Base-by-base conservation (phyloP, 2,888 invertebrate species). In the Coecobrya sp. region DNA sequence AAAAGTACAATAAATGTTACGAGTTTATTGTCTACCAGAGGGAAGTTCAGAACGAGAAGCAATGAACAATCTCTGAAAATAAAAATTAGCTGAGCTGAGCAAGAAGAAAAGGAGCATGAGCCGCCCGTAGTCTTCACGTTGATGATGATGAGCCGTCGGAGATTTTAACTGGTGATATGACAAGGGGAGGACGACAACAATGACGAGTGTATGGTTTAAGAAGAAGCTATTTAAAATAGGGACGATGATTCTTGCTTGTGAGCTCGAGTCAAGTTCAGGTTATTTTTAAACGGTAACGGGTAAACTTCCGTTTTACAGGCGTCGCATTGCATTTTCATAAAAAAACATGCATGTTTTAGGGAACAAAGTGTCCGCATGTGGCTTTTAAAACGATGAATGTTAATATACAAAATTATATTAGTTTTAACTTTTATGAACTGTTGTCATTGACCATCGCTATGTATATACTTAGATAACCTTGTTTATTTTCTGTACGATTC, bases 281-380 rank as follows among this genome's bases (percentile, higher is more conserved):
- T 52, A 52, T 52, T 79, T 52, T 52, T 49, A 49, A 62, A 59
- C 59, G 52, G 62, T 91, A 91, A 84, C 91, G 91, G 52, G 91
- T 87, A 55, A 82, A 91, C 91, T 91, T 91, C 91, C 91, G 79
- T 62, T 49, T 59, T 79, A 49, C 68, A n/a, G 27, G 16, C 30
- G 62, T 13, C 76, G 55, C 25, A 22, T 42, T 25, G 65, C 11
- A 36, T 22, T 45, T 59, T 42, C 55, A 19, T 25, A 65, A 25
- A 42, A 70, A 19, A 13, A 19, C 62, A 8, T 70, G 42, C 7
- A 27, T 52, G n/a, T 16, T 73, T 42, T 73, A n/a, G 22, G 16
- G 30, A 62, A 76, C 52, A 81, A 55, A 25, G 30, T 82, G 62
- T 55, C 36, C 36, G 79, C 27, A 52, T 19, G 25, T 52, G 76